Conservation (phyloP, 2,113 vertebrate genomes). For the Thymallus thymallus region DNA sequence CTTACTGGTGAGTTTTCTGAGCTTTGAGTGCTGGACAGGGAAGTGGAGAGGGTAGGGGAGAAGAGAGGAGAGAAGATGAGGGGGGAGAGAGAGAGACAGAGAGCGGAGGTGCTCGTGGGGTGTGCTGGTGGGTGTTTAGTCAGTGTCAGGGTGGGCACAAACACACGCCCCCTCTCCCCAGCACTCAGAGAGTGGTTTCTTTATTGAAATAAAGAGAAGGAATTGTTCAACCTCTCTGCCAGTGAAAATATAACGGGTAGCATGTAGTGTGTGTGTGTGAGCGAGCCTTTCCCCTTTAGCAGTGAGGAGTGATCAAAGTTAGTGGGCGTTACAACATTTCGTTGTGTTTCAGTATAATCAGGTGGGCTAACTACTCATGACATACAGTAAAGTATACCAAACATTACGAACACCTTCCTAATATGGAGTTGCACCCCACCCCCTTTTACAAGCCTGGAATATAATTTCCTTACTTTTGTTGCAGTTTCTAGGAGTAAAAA, state of each 20-base stretch:
- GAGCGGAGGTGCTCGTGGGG: too few relatives aligned
- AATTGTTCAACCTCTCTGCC: constrained; percentile 43
- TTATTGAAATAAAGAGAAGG: constrained; percentile 59
- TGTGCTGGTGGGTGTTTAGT: too few relatives aligned
- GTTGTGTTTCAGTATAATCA: not conserved
- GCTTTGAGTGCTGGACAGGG: too few relatives aligned
- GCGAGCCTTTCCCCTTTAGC: not conserved
- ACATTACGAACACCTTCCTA: too few relatives aligned
- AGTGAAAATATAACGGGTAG: constrained; percentile 51
- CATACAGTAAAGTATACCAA: too few relatives aligned
- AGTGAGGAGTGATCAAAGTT: constrained; percentile 34
- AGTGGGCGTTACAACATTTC: constrained; percentile 35
- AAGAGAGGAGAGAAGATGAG: too few relatives aligned
- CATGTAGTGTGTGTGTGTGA: constrained; percentile 2
- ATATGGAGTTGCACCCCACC: too few relatives aligned
- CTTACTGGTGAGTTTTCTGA: too few relatives aligned
- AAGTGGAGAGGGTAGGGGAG: too few relatives aligned
- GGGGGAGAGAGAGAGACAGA: not conserved
- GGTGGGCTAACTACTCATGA: too few relatives aligned
- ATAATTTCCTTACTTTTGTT: not conserved
- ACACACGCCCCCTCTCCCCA: constrained; percentile 6
- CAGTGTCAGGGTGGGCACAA: not conserved
- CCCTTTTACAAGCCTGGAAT: constrained; percentile 36
- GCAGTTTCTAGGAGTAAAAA: constrained; percentile 22
- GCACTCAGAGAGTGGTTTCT: constrained; percentile 47